These are phyloP conservation scores for Corythoichthys intestinalis DNA, from an alignment of 2,113 vertebrate genomes.

Conservation along the genomic window DNA sequence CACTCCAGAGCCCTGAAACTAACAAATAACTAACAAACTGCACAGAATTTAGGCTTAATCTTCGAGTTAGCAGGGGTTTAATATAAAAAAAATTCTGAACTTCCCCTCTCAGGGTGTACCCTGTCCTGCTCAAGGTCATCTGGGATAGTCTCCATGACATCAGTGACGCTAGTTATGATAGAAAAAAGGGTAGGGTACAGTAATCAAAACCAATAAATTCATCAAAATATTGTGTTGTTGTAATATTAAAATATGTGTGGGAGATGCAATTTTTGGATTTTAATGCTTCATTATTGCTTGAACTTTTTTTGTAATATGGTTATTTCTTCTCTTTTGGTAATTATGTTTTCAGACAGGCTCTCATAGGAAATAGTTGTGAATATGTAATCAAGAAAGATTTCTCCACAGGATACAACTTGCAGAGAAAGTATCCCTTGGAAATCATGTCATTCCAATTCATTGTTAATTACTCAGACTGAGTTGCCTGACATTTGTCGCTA, in stretches of 20 bases:
- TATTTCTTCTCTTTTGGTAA: not conserved
- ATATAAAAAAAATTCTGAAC: too few species aligned
- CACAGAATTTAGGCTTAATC: too few species aligned
- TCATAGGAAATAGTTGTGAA: not conserved
- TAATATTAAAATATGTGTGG: not conserved
- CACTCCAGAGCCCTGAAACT: too few species aligned
- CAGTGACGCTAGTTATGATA: too few species aligned
- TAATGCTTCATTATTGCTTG: not conserved
- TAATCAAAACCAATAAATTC: too few species aligned
- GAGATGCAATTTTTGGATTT: not conserved
- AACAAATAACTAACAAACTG: too few species aligned
- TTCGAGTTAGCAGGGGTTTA: too few species aligned
- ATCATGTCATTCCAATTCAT: conserved; percentile 47
- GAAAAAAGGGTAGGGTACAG: too few species aligned
- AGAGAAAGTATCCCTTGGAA: conserved; percentile 9
- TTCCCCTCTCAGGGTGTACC: too few species aligned
- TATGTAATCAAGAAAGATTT: not conserved
- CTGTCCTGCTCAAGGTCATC: too few species aligned
- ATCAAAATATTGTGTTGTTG: not conserved
- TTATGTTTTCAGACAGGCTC: not conserved
- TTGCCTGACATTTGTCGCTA: conserved; percentile 24
- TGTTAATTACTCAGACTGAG: conserved; percentile 47
- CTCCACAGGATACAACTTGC: not conserved
- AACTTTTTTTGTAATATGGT: not conserved
- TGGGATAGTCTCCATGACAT: too few species aligned